Percentiles rank a stretch among this genome's conserved stretches.
Conservation (phyloP, 1,140 invertebrate genomes). For the Platyscapa corneri region DNA sequence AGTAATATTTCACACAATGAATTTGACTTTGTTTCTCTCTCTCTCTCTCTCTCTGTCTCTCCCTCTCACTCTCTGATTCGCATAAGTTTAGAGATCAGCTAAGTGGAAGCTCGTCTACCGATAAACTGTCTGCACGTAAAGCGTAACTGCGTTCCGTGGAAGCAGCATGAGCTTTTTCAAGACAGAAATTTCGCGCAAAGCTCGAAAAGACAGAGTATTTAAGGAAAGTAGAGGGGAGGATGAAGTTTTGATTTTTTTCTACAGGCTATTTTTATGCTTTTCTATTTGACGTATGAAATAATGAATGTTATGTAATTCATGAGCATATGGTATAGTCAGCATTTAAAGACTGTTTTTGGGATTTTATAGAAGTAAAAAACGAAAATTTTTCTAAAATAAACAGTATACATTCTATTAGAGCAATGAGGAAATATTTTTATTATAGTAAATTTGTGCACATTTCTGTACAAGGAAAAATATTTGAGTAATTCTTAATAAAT, state of each 20-base stretch:
- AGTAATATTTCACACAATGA: constrained; percentile 75
- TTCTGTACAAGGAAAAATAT: too few relatives aligned
- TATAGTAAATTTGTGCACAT: too few relatives aligned
- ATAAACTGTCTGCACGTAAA: constrained; percentile 68
- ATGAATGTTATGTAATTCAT: constrained; percentile 40
- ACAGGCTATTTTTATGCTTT: constrained; percentile 46
- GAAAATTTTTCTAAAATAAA: not conserved
- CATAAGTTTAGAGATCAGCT: constrained; percentile 56
- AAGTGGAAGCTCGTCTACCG: constrained; percentile 64
- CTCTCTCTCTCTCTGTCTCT: not conserved
- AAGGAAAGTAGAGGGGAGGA: not conserved
- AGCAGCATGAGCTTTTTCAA: constrained; percentile 35
- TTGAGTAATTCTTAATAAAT: too few relatives aligned
- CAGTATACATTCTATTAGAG: not conserved
- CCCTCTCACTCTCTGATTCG: not conserved
- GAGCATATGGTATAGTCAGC: not conserved
- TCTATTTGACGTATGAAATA: constrained; percentile 45
- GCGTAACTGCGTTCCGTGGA: constrained; percentile 60
- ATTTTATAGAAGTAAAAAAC: not conserved
- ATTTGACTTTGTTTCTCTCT: constrained; percentile 56
- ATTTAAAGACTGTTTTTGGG: not conserved
- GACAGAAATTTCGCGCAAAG: not conserved
- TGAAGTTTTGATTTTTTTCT: not conserved
- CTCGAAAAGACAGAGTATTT: not conserved
- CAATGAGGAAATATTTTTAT: too few relatives aligned